Base-by-base conservation (phyloP, 2,888 invertebrate species). In the Tiliacea aurago region DNA sequence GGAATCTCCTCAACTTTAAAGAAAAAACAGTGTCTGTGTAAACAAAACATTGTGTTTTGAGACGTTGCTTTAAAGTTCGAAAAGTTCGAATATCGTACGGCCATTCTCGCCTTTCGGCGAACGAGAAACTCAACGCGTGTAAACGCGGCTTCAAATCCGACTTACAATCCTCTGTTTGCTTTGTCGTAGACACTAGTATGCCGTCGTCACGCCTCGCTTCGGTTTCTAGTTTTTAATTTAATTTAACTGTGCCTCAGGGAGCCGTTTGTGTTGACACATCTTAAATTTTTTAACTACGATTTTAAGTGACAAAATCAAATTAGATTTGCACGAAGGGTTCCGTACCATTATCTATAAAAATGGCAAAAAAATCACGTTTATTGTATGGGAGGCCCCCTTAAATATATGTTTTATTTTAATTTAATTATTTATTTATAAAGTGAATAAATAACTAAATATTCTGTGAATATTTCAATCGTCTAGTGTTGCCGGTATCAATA, bases 181-280 rank as follows among this genome's bases (percentile, higher is more conserved):
- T 71, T 58, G 37, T 51, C 37, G 28, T 62, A 63, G 62, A 51
- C 33, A 62, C 33, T 18, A 23, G 56, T 62, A 41, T 41, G 41
- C 33, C 20, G 47, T 58, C 73, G 53, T 79, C 62, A 79, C 56
- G 62, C 53, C 78, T 64, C 41, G 45, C 76, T 49, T 76, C 66
- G 51, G 45, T 70, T 76, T 56, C 65, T 79, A 67, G 55, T 70
- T 80, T 77, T 71, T 79, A 72, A 79, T 84, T 72, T 74, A 79
- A 62, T 72, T 11, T 79, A 72, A 84, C 47, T 69, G 70, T 56
- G 10, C 83, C 64, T 56, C 37, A 3, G 79, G 71, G 84, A 65
- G 69, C 28, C 33, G 49, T 80, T 84, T 74, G 37, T 9, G 28
- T 51, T 49, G 56, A 64, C 55, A 73, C 51, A 64, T 67, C 41